These are phyloP conservation scores for Microcebus jonahi DNA, from an alignment of 2,113 vertebrate genomes.

Conservation along the genomic window DNA sequence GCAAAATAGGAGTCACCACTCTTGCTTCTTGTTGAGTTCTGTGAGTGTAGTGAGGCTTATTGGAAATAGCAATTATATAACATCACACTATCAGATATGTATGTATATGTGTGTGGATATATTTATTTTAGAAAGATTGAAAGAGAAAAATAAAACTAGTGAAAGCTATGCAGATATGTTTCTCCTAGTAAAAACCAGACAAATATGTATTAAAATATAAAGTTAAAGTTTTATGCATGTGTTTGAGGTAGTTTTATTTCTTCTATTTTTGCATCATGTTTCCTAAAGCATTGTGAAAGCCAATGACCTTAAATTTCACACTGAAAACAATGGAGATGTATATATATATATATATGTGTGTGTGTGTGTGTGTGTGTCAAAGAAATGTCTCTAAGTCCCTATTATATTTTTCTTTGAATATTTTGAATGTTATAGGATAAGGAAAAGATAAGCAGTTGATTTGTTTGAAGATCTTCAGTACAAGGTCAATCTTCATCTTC, in stretches of 20 bases:
- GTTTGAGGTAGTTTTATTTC: background rate
- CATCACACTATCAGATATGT: no score
- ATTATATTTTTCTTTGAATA: background rate
- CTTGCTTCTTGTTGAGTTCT: background rate
- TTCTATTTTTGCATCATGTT: background rate
- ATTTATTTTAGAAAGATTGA: no score
- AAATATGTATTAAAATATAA: background rate
- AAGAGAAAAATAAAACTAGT: no score
- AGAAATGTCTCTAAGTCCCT: background rate
- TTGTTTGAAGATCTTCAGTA: background rate
- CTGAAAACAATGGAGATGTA: background rate
- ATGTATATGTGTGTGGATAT: no score
- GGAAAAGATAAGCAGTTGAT: background rate
- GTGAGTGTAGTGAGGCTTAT: no score
- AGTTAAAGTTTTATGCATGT: background rate
- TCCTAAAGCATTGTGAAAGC: background rate
- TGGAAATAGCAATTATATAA: no score
- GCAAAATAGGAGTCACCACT: conserved; percentile 37
- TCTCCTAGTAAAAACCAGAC: no score
- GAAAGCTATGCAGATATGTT: no score
- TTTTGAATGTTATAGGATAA: background rate
- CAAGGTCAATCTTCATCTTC: background rate
- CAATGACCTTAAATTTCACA: conserved; percentile 13
- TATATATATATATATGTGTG: background rate
- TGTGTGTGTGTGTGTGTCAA: background rate